Conservation (phyloP, 2,113 vertebrate genomes). For the Etia nguti region DNA sequence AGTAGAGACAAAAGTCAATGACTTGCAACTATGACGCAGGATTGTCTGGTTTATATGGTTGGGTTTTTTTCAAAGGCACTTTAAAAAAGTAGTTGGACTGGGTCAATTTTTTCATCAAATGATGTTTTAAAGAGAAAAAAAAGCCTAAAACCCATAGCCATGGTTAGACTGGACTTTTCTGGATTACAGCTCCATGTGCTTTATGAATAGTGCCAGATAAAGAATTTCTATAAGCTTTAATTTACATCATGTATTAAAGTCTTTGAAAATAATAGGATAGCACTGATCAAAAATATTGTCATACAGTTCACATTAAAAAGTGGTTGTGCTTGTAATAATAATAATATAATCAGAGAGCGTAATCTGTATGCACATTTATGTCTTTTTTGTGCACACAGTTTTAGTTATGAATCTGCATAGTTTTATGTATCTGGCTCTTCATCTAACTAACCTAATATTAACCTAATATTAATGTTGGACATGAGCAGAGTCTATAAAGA, state of each 20-base stretch:
- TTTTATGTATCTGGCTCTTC: background rate
- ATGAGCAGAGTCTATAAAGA: background rate
- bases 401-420: background rate
- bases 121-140: background rate
- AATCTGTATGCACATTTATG: background rate
- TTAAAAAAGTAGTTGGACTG: background rate
- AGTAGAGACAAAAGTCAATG: background rate
- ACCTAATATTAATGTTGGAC: background rate
- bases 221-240: background rate
- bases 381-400: background rate
- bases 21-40: background rate
- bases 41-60: background rate
- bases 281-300: too few species aligned
- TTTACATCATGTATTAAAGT: background rate
- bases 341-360: background rate
- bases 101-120: background rate
- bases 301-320: background rate
- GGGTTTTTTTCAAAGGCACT: accelerated
- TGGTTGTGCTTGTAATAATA: background rate
- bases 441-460: background rate
- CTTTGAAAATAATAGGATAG: too few species aligned
- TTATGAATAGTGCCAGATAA: background rate
- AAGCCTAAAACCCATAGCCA: background rate
- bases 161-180: background rate
- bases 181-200: background rate